Conservation (phyloP, 2,113 vertebrate genomes). For the Siniperca chuatsi region DNA sequence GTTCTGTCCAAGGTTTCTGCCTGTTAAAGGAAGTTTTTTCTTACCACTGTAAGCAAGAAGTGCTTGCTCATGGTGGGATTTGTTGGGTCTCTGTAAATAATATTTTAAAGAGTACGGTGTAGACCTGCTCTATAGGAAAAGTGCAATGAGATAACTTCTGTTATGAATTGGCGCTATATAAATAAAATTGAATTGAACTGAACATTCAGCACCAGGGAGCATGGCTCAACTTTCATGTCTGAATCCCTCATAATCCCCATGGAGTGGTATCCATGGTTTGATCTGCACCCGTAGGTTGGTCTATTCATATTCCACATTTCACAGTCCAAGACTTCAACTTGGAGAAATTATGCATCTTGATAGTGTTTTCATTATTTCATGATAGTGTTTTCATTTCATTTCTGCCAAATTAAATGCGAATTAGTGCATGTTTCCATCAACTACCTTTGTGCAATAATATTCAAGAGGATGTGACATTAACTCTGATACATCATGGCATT, state of each 20-base stretch:
- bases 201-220: constrained; percentile 30
- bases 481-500: background rate
- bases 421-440: background rate
- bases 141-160: too few species aligned
- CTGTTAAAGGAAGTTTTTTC: too few species aligned
- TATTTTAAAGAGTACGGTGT: too few species aligned
- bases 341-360: background rate
- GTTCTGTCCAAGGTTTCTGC: too few species aligned
- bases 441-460: background rate
- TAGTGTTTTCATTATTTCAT: background rate
- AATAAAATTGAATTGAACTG: too few species aligned
- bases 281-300: constrained; percentile 12
- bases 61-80: too few species aligned
- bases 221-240: constrained; percentile 20
- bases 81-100: too few species aligned
- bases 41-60: too few species aligned
- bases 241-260: background rate
- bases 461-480: background rate
- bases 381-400: background rate
- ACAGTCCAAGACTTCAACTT: background rate
- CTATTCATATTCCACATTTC: background rate
- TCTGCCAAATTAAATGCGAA: background rate
- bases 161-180: too few species aligned
- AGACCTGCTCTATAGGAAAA: too few species aligned
- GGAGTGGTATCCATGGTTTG: background rate